Evolutionary conservation across 2,888 invertebrate genomes (phyloP), one percentile per base, ranked within the genome.

Genomic region (Zygothrica quintamaculata): DNA sequence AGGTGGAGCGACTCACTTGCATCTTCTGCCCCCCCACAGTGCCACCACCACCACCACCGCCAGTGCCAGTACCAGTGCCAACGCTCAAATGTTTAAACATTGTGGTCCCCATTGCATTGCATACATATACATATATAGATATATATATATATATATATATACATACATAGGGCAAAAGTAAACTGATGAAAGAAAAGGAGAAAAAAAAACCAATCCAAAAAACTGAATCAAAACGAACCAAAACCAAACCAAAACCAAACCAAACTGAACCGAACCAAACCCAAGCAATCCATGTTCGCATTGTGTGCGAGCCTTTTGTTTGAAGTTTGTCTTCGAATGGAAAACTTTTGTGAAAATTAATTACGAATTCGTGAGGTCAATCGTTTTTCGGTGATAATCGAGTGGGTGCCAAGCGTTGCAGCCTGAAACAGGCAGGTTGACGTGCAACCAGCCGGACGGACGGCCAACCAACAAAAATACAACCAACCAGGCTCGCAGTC

Each of bases 321-420:
- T 84, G 70, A 84, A 84, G 84, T 86, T 80, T 80, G 80, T 80
- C 80, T 80, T 80, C 80, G 80, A 84, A 80, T 80, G 84, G 80
- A 80, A 80, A 80, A 80, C 82, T 76, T 87, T 84, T 87, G 85
- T 82, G 85, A 85, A 86, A 87, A 87, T 87, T 87, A 87, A 87
- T 87, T 87, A 87, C 86, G 86, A 86, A 87, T 85, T 87, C 86
- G 86, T 86, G 86, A 86, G 86, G 86, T 86, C 86, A 86, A 87
- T 86, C 85, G 87, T 85, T 81, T 82, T 86, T 85, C 79, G 77
- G 84, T 84, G 84, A 84, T 81, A 84, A 84, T 81, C 84, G 84
- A 81, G 81, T 84, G 84, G 84, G 80, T 80, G 80, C 79, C 77
- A 84, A 68, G 70, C 66, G 59, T 46, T 9, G 68, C 37, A 25